phyloP scores from a whole-genome alignment of 2,797 vertebrate species.

The Brachymystax lenok region DNA sequence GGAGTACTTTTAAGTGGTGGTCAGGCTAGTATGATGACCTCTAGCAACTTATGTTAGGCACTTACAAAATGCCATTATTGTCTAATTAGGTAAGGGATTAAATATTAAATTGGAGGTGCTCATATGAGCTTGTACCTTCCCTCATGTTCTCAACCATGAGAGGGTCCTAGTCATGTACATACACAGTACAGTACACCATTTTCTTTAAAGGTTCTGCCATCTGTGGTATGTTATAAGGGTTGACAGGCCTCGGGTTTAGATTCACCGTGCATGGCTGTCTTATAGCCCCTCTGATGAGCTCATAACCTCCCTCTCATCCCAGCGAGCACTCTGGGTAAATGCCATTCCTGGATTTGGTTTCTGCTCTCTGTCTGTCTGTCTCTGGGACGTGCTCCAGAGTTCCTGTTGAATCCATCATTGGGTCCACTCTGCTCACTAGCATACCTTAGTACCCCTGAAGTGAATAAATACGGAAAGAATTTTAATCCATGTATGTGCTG shows the following conservation, averaged over 20 bases:
- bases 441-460: slow-evolving; percentile 43
- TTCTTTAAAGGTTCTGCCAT: not conserved
- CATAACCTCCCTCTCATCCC: slow-evolving; percentile 30
- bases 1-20: no score
- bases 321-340: slow-evolving; percentile 28
- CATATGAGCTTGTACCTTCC: not conserved
- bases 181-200: not conserved
- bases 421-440: slow-evolving; percentile 30
- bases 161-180: not conserved
- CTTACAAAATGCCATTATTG: not conserved
- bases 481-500: slow-evolving; percentile 60
- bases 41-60: not conserved
- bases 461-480: slow-evolving; percentile 71
- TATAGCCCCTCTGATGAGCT: slow-evolving; percentile 36
- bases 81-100: not conserved
- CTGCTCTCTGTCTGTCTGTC: slow-evolving; percentile 21
- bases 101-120: not conserved
- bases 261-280: slow-evolving; percentile 9
- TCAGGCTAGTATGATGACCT: no score
- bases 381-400: slow-evolving; percentile 46
- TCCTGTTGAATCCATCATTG: slow-evolving; percentile 30
- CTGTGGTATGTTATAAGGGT: not conserved
- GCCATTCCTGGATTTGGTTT: slow-evolving; percentile 47
- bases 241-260: slow-evolving; percentile 13
- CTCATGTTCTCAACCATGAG: not conserved